A percentile compares a stretch with the other conserved stretches of the same genome.
Conservation (phyloP, 1,140 invertebrate species). For the Lepeophtheirus salmonis region DNA sequence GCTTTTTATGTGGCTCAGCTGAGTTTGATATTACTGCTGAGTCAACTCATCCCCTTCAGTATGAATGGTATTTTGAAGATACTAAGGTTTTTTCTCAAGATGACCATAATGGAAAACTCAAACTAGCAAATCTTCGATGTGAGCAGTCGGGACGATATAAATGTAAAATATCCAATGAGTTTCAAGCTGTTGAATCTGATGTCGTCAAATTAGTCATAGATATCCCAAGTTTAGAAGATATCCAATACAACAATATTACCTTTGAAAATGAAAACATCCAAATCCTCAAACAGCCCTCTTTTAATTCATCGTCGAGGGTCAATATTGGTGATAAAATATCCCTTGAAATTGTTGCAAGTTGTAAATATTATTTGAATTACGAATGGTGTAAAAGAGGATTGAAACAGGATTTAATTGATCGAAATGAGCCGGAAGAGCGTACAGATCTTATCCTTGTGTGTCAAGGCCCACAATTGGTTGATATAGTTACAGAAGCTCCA, state of each 20-base stretch:
- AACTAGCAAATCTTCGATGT: background rate
- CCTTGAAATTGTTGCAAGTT: slow-evolving; percentile 4
- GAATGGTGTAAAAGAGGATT: slow-evolving; percentile 18
- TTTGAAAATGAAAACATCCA: slow-evolving; percentile 2
- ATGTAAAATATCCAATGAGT: background rate
- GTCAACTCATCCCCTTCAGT: background rate
- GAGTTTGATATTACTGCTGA: background rate
- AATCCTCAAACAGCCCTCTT: background rate
- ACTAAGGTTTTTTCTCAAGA: background rate
- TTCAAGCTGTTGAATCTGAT: background rate
- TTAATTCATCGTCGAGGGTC: background rate
- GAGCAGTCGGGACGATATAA: background rate
- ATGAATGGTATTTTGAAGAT: slow-evolving; percentile 16
- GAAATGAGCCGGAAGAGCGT: background rate
- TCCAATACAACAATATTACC: background rate
- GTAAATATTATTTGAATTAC: slow-evolving; percentile 9
- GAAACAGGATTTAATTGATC: slow-evolving; percentile 8
- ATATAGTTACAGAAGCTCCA: background rate
- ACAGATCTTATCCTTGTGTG: background rate
- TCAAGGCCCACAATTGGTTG: background rate
- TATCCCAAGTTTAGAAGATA: background rate
- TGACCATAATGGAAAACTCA: background rate
- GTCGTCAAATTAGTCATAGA: background rate
- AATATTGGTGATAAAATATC: slow-evolving; percentile 8
- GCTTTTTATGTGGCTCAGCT: background rate